Conservation (phyloP, 1,140 invertebrate genomes). For the Panagrolaimus sp. region DNA sequence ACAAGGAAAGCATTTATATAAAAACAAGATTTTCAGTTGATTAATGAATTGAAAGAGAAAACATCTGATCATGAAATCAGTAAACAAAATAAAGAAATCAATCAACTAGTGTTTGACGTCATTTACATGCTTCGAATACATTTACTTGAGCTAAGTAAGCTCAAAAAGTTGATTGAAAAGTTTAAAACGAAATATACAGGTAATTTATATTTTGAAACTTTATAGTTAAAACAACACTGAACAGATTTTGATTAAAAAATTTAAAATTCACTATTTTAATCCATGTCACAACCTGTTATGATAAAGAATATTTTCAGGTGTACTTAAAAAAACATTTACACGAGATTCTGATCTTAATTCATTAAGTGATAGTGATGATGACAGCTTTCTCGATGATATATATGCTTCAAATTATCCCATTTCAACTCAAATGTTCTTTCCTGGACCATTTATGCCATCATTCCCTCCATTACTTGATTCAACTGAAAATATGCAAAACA, state of each 20-base stretch:
- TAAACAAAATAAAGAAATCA: neutral
- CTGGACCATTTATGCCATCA: no score
- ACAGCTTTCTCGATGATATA: neutral
- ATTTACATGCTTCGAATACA: conserved; percentile 10
- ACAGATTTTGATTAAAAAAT: no score
- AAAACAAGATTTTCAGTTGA: no score
- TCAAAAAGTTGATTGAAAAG: conserved; percentile 11
- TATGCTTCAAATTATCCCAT: neutral
- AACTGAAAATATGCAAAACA: no score
- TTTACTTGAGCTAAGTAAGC: conserved; percentile 1
- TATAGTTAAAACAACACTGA: no score
- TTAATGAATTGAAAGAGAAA: no score
- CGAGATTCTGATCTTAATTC: neutral
- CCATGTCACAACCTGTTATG: no score
- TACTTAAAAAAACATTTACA: neutral
- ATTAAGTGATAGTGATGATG: conserved; percentile 3
- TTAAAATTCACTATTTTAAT: no score
- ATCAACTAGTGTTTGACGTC: neutral
- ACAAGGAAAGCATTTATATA: neutral
- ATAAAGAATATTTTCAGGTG: no score
- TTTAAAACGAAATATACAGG: conserved; percentile 10
- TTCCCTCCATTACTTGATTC: no score
- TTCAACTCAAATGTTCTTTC: no score
- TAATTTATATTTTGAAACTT: neutral
- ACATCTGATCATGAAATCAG: neutral